These are phyloP conservation scores for Ptilorrhoa leucosticta DNA, from an alignment of 2,113 vertebrate species.

Conservation along the genomic window DNA sequence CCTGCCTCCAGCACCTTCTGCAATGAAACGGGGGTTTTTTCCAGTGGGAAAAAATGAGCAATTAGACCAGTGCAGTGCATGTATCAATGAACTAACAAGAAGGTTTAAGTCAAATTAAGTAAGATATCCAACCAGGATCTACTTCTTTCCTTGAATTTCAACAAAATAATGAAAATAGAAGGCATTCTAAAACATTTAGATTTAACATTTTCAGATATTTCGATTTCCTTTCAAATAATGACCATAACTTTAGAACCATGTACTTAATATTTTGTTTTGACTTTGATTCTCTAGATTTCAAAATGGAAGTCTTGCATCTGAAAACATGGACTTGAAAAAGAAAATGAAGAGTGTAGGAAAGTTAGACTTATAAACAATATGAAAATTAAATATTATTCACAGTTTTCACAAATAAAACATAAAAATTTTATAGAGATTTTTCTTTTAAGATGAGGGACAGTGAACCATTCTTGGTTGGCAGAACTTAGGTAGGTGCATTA, in stretches of 20 bases:
- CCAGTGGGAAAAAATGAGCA: neutral
- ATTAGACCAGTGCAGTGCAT: neutral
- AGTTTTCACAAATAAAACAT: neutral
- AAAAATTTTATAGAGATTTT: neutral
- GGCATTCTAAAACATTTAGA: neutral
- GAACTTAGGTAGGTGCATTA: neutral
- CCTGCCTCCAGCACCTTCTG: neutral
- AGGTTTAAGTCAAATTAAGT: neutral
- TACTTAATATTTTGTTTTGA: neutral
- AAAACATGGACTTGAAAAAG: neutral
- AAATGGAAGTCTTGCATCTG: neutral
- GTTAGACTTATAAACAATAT: neutral
- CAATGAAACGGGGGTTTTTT: fast-evolving
- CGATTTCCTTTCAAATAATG: neutral
- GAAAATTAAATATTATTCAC: neutral
- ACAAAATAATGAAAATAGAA: fast-evolving
- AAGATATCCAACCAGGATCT: neutral
- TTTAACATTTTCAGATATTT: neutral
- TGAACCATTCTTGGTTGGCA: neutral
- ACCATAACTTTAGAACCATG: neutral
- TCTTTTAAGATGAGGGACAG: neutral
- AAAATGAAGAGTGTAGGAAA: neutral
- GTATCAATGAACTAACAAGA: neutral
- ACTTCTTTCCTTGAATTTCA: neutral
- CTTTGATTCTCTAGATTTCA: neutral